Evolutionary conservation across 1,140 invertebrate species (phyloP).

Genomic region (Coenobita brevimanus): DNA sequence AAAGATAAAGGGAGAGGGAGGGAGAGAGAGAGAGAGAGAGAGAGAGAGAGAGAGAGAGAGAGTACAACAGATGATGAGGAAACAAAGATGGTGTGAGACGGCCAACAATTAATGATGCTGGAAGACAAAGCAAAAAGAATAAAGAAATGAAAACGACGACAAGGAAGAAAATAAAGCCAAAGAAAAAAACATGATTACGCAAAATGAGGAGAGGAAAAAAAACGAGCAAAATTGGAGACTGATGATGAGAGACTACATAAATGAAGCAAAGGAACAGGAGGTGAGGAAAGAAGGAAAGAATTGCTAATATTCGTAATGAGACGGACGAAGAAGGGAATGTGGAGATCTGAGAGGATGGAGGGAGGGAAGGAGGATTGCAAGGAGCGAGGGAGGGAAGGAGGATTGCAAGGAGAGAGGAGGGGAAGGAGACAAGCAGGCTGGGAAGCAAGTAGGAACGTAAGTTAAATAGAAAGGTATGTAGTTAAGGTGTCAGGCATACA

Average conservation of each 20-base stretch:
- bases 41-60: not conserved
- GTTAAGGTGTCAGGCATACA: not conserved
- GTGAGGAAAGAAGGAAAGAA: too few relatives aligned
- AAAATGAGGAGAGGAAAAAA: not conserved
- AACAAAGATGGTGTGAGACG: too few relatives aligned
- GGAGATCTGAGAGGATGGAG: not conserved
- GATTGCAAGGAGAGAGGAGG: not conserved
- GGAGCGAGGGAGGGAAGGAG: conserved; percentile 4
- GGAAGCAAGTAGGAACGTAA: not conserved
- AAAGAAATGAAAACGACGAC: not conserved
- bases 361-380: not conserved
- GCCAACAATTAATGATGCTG: too few relatives aligned
- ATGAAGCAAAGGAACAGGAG: too few relatives aligned
- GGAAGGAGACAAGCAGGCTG: not conserved
- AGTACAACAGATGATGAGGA: too few relatives aligned
- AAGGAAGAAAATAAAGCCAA: not conserved
- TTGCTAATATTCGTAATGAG: too few relatives aligned
- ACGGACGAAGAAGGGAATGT: not conserved
- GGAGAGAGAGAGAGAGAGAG: not conserved
- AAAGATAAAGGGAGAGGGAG: not conserved
- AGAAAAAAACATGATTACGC: not conserved
- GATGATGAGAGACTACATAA: too few relatives aligned
- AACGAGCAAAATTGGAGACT: too few relatives aligned
- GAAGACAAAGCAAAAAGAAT: not conserved
- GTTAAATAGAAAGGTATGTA: not conserved